A percentile compares a stretch with the other conserved stretches of the same genome.
Conservation (phyloP, 92 coral and sea anemone species). For the Palythoa heliodiscus region DNA sequence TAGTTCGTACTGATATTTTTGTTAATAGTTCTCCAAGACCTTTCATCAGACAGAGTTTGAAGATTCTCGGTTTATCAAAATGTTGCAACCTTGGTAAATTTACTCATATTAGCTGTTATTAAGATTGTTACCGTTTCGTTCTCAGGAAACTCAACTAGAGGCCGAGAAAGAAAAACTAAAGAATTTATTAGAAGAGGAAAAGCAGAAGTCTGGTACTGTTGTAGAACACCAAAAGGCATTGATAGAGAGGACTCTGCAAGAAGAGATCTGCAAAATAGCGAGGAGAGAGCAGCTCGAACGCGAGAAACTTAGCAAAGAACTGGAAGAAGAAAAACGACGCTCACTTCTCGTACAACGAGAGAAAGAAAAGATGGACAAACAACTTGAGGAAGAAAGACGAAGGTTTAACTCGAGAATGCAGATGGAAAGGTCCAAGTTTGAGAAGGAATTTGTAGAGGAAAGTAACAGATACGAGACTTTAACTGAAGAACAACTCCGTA, state of each 20-base stretch:
- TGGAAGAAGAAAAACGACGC: conserved; percentile 72
- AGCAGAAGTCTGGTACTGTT: conserved; percentile 49
- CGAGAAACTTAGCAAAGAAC: conserved; percentile 53
- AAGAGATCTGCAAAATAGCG: conserved; percentile 52
- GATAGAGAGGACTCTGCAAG: conserved; percentile 62
- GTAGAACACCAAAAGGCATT: conserved; percentile 58
- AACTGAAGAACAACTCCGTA: conserved; percentile 39
- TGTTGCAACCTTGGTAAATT: too few relatives aligned
- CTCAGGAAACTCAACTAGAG: conserved; percentile 60
- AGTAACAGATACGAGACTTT: conserved; percentile 42
- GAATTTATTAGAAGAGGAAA: conserved; percentile 70
- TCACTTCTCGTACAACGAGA: conserved; percentile 68
- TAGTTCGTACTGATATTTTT: too few relatives aligned
- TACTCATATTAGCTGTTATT: not conserved
- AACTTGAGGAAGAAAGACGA: conserved; percentile 60
- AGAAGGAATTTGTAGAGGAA: conserved; percentile 62
- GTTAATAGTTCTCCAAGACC: too few relatives aligned
- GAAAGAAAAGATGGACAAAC: conserved; percentile 61
- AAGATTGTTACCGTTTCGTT: not conserved
- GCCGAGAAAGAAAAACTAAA: conserved; percentile 63
- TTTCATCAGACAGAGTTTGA: too few relatives aligned
- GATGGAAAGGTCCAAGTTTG: conserved; percentile 61
- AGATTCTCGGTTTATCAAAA: too few relatives aligned
- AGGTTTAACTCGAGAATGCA: conserved; percentile 40
- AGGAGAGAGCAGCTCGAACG: conserved; percentile 64